Base-by-base conservation (phyloP, 2,113 vertebrate species). In the Tragelaphus strepsiceros region DNA sequence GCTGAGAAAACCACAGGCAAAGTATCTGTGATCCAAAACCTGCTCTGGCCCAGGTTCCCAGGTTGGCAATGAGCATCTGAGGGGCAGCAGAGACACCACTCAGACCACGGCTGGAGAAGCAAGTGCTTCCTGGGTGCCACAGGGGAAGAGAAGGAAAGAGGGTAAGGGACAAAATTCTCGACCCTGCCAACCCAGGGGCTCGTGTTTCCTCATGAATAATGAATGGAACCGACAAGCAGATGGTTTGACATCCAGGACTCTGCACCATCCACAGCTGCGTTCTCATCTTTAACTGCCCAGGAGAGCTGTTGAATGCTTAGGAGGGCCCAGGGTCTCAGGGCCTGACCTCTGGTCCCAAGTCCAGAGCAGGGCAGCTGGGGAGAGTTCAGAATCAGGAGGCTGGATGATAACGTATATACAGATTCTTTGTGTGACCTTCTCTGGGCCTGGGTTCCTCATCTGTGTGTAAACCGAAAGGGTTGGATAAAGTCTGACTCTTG, bases 191-290 rank as follows among this genome's bases (percentile, higher is more conserved):
- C 91, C 53, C 88, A 43, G 86, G 91, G 92, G 81, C 87, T 98
- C 93, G 28, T 61, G 80, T 98, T 97, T 96, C 97, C 91, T 96
- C 54, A 61, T 97, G 91, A 98, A 98, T 97, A 98, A 98, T 96
- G 77, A 81, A 97, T 74, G 21, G 21, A 39, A 86, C 54, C 2
- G 22, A 94, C 86, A 91, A 97, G 88, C 80, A n/a, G 74, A 94
- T 64, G 81, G 74, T 62, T 84, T 97, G 93, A 93, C 92, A 96
- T 97, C 96, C 91, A 96, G 97, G 86, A 64, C 88, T 87, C 53
- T 56, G 93, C 26, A 32, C 95, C 58, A 88, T 35, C 15, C 43
- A 32, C 77, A 71, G 92, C 82, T 21, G n/a, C 21, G 1, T 62
- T 90, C 67, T 96, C 84, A 49, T 97, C 84, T 96, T 91, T 67